phyloP scores from a whole-genome alignment of 2,888 invertebrate genomes.

The Agrenia bidenticulata region DNA sequence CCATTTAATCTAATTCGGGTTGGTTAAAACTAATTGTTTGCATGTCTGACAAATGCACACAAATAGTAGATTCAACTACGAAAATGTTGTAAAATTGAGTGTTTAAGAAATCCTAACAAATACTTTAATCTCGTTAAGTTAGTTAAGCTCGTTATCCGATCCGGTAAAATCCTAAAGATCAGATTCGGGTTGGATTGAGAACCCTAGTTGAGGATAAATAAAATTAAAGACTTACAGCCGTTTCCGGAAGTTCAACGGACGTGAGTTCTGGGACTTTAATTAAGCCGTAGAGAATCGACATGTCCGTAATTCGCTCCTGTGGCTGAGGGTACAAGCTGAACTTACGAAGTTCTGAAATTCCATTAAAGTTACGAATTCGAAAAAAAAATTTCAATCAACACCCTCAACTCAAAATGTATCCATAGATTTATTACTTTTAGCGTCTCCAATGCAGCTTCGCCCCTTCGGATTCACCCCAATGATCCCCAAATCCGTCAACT shows the following conservation, averaged over 20 bases:
- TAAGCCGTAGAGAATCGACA: slow-evolving; percentile 37
- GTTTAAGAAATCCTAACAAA: too few species aligned
- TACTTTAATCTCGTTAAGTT: too few species aligned
- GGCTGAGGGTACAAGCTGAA: slow-evolving; percentile 45
- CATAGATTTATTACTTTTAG: slow-evolving; percentile 30
- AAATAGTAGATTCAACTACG: too few species aligned
- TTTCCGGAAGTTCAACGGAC: slow-evolving; percentile 41
- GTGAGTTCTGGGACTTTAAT: slow-evolving; percentile 38
- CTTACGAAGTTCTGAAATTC: slow-evolving; percentile 35
- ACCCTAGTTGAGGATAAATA: background rate
- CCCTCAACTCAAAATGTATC: too few species aligned
- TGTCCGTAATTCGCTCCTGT: slow-evolving; percentile 38
- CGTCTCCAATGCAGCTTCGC: slow-evolving; percentile 38
- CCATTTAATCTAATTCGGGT: too few species aligned
- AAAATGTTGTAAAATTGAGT: too few species aligned
- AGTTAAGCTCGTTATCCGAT: too few species aligned
- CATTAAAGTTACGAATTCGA: background rate
- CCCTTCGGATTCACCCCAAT: slow-evolving; percentile 33
- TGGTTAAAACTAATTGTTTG: too few species aligned
- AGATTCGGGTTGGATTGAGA: background rate
- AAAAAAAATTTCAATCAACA: background rate
- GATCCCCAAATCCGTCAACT: slow-evolving; percentile 42
- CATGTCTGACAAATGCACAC: too few species aligned
- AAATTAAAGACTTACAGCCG: slow-evolving; percentile 28
- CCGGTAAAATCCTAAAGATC: background rate